phyloP scores from a whole-genome alignment of 2,113 vertebrate species.

The Mus spicilegus region DNA sequence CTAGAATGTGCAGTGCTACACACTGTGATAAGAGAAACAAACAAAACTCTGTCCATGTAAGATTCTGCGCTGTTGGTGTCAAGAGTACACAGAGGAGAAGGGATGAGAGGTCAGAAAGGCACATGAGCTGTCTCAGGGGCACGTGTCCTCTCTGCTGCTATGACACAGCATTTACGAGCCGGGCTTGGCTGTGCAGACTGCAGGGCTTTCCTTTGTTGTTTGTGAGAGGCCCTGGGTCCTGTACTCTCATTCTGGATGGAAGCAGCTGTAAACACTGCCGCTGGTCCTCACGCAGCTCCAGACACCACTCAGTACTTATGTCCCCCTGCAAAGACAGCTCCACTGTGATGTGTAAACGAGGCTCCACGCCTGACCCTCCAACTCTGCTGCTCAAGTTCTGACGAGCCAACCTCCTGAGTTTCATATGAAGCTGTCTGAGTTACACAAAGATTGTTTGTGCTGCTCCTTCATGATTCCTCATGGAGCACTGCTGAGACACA shows the following conservation, averaged over 20 bases:
- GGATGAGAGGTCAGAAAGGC: neutral
- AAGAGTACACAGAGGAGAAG: rapidly evolving
- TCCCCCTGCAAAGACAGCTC: neutral
- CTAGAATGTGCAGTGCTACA: neutral
- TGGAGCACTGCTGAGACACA: neutral
- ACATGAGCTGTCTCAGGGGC: rapidly evolving
- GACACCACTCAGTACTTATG: rapidly evolving
- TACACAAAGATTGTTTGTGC: neutral
- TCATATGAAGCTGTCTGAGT: neutral
- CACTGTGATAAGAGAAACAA: neutral
- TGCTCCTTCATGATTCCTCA: neutral
- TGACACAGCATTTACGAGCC: neutral
- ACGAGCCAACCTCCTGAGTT: neutral
- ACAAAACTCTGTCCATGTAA: rapidly evolving
- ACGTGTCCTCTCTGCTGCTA: rapidly evolving
- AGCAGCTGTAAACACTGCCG: neutral
- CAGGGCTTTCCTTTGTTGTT: neutral
- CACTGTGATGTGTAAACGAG: rapidly evolving
- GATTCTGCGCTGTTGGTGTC: neutral
- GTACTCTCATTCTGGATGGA: neutral
- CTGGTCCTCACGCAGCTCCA: rapidly evolving
- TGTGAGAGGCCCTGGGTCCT: neutral
- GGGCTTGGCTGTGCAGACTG: rapidly evolving
- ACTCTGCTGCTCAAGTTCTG: neutral
- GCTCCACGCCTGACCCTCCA: neutral